Conservation (phyloP, 2,888 invertebrate species). For the Eupithecia subumbrata region DNA sequence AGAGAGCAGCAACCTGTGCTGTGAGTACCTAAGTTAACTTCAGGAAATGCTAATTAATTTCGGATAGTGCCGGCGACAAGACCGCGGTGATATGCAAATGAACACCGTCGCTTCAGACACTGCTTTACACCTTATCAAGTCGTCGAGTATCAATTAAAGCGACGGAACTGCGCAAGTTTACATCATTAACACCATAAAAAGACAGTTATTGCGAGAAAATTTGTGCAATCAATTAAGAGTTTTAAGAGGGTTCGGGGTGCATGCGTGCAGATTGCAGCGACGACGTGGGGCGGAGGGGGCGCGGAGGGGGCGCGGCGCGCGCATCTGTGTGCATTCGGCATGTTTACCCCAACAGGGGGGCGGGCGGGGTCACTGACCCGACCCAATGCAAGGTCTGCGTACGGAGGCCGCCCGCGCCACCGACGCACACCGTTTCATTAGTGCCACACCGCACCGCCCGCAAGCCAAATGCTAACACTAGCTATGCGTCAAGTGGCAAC, state of each 20-base stretch:
- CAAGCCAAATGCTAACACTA: slow-evolving; percentile 75
- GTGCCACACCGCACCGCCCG: slow-evolving; percentile 70
- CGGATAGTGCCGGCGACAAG: slow-evolving; percentile 64
- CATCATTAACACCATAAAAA: slow-evolving; percentile 83
- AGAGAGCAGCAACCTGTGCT: slow-evolving; percentile 45
- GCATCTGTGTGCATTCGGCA: slow-evolving; percentile 84
- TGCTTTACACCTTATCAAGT: slow-evolving; percentile 64
- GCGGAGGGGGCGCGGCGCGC: slow-evolving; percentile 73
- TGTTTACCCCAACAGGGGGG: slow-evolving; percentile 83
- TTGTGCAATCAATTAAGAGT: slow-evolving; percentile 84
- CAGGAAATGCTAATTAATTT: slow-evolving; percentile 69
- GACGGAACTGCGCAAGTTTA: slow-evolving; percentile 78
- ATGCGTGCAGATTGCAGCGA: slow-evolving; percentile 77
- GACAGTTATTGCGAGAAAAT: slow-evolving; percentile 84
- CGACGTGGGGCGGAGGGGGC: slow-evolving; percentile 62
- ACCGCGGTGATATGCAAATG: slow-evolving; percentile 64
- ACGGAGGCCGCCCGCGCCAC: slow-evolving; percentile 76
- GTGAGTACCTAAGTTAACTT: slow-evolving; percentile 55
- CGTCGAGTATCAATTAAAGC: slow-evolving; percentile 75
- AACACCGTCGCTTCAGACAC: slow-evolving; percentile 57
- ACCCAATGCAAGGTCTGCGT: slow-evolving; percentile 82
- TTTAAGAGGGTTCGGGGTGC: slow-evolving; percentile 75
- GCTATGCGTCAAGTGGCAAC: slow-evolving; percentile 74
- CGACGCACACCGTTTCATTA: slow-evolving; percentile 70
- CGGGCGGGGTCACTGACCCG: slow-evolving; percentile 82